Percentiles rank a stretch among this genome's conserved stretches.
Conservation (phyloP, 1,140 invertebrate genomes). For the Zaprionus ornatus region DNA sequence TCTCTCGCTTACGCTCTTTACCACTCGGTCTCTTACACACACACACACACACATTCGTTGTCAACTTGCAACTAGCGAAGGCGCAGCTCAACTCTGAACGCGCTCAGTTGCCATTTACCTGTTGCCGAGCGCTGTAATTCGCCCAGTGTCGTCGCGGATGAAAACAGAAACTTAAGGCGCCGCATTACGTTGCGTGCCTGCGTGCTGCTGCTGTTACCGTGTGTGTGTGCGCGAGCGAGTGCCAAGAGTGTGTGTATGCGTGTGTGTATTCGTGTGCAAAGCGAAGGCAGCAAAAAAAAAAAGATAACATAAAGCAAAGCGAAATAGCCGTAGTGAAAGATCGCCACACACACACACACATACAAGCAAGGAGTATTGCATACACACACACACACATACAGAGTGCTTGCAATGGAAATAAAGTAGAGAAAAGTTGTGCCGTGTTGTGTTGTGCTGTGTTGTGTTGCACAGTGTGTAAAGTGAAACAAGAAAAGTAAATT, state of each 20-base stretch:
- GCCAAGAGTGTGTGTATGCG: constrained; percentile 5
- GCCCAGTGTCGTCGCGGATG: constrained; percentile 66
- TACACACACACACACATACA: constrained; percentile 49
- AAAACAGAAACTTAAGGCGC: constrained; percentile 65
- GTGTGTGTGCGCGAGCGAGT: constrained; percentile 26
- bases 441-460: constrained; percentile 6
- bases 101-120: constrained; percentile 75
- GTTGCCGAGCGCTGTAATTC: constrained; percentile 65
- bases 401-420: constrained; percentile 70
- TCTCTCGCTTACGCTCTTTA: not conserved
- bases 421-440: constrained; percentile 71
- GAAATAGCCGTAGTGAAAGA: constrained; percentile 76
- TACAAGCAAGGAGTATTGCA: not conserved
- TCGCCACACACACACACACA: constrained; percentile 41
- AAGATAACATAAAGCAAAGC: constrained; percentile 67
- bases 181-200: constrained; percentile 73
- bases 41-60: not conserved
- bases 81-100: not conserved
- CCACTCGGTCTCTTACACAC: not conserved
- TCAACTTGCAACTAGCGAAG: not conserved
- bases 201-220: constrained; percentile 27
- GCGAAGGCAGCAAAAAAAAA: constrained; percentile 57
- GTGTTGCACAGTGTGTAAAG: constrained; percentile 18
- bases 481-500: constrained; percentile 55
- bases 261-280: constrained; percentile 37